Evolutionary conservation across 1,140 invertebrate species (phyloP), one percentile per base, ranked within the genome.

Genomic region (Charaxes varanes): DNA sequence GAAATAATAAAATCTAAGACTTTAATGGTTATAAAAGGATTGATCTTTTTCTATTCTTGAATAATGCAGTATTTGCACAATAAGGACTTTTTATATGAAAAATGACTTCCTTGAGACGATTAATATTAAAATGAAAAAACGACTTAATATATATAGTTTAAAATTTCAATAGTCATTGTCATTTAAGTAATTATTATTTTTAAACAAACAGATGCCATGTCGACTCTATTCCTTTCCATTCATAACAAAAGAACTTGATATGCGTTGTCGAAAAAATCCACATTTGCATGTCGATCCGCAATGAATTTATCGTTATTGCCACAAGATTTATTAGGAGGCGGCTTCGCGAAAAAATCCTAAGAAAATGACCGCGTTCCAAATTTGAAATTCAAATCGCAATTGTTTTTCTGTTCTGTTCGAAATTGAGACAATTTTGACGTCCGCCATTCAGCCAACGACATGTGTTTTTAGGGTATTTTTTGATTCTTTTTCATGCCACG

Each of bases 221-320:
- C 34, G 24, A 19, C 19, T 40, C 41, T 19, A 48, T 24, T 32
- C 13, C 6, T 40, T 34, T 36, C 11, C 30, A 34, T 22, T 41
- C 37, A 10, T 13, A 40, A 40, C 32, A 47, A 70, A 65, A 68
- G 53, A 57, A 60, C 60, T 60, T 56, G 52, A 64, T 56, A 57
- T 54, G 44, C 47, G 54, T 62, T 67, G 58, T 65, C 61, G 65
- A 77, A 79, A 78, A 78, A 73, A 52, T 53, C 56, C 51, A 65
- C 76, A 80, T 83, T 83, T 79, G 74, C 79, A 83, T 83, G 79
- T 79, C 79, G 74, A 80, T 79, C 59, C 51, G 63, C 78, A 82
- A 83, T 80, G 79, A 83, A 83, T 83, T 83, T 83, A 83, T 83
- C 50, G 79, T 83, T 83, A 83, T 83, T 80, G 76, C 70, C 24